phyloP scores from a whole-genome alignment of 2,797 vertebrate genomes.

The Hypotaenidia okinawae region DNA sequence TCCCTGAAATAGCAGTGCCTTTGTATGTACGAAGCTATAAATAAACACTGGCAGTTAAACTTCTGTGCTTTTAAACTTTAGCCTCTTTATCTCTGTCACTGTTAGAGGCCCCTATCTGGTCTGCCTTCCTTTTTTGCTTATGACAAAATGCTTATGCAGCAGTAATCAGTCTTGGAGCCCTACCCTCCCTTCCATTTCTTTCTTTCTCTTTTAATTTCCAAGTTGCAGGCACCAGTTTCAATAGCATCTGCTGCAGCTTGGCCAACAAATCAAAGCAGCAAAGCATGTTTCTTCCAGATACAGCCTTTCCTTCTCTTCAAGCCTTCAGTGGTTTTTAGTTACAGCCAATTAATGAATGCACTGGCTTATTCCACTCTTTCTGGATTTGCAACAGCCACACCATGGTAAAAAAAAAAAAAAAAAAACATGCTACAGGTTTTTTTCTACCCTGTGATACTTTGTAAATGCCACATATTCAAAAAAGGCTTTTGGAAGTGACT shows the following conservation, averaged over 20 bases:
- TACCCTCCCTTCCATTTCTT: constrained; percentile 4
- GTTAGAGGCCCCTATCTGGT: constrained; percentile 49
- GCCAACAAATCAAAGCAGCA: constrained; percentile 14
- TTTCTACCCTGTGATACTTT: neutral
- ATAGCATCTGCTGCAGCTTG: neutral
- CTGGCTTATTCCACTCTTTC: neutral
- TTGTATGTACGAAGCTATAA: constrained; percentile 71
- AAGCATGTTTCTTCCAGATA: neutral
- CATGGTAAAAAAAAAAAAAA: neutral
- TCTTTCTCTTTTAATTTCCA: constrained; percentile 58
- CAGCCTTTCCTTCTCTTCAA: neutral
- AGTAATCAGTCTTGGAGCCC: constrained; percentile 53
- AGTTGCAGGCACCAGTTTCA: constrained; percentile 19
- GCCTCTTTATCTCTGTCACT: constrained; percentile 71
- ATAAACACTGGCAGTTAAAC: constrained; percentile 71
- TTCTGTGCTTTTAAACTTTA: constrained; percentile 72
- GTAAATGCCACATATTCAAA: neutral
- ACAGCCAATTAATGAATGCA: neutral
- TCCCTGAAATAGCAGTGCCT: constrained; percentile 66
- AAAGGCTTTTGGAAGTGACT: fast-evolving
- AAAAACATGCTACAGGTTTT: neutral
- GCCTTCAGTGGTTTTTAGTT: neutral
- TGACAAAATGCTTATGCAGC: constrained; percentile 68
- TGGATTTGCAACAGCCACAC: neutral
- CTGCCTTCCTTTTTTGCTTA: constrained; percentile 54